Base-by-base conservation (phyloP, 2,888 invertebrate genomes). In the Ectemnius continuus region DNA sequence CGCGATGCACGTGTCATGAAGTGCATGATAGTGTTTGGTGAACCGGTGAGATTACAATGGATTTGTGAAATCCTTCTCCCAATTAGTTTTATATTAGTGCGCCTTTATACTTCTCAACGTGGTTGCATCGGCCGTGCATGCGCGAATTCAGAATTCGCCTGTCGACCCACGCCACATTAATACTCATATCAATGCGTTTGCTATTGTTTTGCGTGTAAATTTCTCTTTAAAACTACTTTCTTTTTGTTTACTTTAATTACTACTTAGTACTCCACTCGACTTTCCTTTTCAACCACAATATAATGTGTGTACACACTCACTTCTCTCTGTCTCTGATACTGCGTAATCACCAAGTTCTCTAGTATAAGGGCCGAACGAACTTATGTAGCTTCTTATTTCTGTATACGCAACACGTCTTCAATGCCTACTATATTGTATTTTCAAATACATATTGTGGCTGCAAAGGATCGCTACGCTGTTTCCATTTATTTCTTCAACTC, bases 371-470 rank as follows among this genome's bases (percentile, higher is more conserved):
- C 46, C 47, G 70, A 70, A 52, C 76, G 45, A 70, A 46, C 64
- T 72, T 69, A 75, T 80, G 60, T 75, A 71, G 59, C 66, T 56
- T 20, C 60, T 75, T 70, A 46, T 75, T 67, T 70, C 66, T 67
- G 57, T 72, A 70, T 63, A 58, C 73, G 63, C 70, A 56, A 75
- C 64, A 62, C 60, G 66, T 68, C 79, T 72, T 76, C 68, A 64
- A 72, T 52, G 70, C 59, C 67, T 61, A 83, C 36, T 8, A 36
- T 36, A 36, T 68, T 77, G 81, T 78, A 56, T 80, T 69, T 66
- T 57, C 47, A 61, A 71, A 46, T 14, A 80, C 93, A 93, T 94
- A 94, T 94, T 94, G 94, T 94, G 94, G 94, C 93, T 94, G 94
- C 93, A 94, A 82, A 79, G 83, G 79, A 78, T 64, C 23, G 46